Conservation (phyloP, 2,113 vertebrate species). For the Crotalus helleri region DNA sequence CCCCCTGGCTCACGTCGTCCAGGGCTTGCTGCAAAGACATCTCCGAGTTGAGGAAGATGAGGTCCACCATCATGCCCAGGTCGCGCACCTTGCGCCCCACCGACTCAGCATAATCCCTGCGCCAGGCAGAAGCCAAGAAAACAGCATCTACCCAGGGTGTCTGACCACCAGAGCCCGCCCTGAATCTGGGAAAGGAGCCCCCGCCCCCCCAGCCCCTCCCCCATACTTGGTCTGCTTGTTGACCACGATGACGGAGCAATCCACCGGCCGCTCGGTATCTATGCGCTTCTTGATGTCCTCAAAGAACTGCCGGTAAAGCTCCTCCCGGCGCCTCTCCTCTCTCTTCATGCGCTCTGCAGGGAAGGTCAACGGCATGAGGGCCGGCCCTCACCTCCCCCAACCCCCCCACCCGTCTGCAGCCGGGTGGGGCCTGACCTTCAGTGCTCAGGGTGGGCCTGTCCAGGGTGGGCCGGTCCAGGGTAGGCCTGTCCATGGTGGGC, state of each 20-base stretch:
- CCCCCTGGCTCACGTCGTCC: constrained; percentile 93
- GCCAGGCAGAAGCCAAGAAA: constrained; percentile 42
- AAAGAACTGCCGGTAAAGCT: constrained; percentile 93
- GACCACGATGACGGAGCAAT: constrained; percentile 96
- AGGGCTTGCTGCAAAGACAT: constrained; percentile 93
- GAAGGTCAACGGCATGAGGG: constrained; percentile 4
- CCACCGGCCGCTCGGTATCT: constrained; percentile 89
- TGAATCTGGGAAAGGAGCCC: not conserved
- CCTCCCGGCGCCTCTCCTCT: constrained; percentile 88
- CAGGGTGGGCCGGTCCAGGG: constrained; percentile 77
- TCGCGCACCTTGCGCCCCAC: constrained; percentile 96
- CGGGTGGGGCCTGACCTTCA: constrained; percentile 71
- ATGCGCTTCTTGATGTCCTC: constrained; percentile 94
- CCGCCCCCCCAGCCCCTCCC: not conserved
- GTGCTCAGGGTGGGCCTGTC: constrained; percentile 52
- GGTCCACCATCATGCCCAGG: constrained; percentile 95
- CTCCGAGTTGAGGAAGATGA: constrained; percentile 98
- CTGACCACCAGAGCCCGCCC: not conserved
- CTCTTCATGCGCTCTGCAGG: constrained; percentile 79
- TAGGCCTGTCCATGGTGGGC: constrained; percentile 71
- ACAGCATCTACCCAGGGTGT: not conserved
- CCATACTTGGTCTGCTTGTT: constrained; percentile 97
- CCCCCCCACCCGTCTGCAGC: not conserved
- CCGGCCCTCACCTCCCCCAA: rapidly evolving
- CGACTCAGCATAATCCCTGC: constrained; percentile 93